Conservation (phyloP, 2,888 invertebrate species). For the Tetragnatha montana region DNA sequence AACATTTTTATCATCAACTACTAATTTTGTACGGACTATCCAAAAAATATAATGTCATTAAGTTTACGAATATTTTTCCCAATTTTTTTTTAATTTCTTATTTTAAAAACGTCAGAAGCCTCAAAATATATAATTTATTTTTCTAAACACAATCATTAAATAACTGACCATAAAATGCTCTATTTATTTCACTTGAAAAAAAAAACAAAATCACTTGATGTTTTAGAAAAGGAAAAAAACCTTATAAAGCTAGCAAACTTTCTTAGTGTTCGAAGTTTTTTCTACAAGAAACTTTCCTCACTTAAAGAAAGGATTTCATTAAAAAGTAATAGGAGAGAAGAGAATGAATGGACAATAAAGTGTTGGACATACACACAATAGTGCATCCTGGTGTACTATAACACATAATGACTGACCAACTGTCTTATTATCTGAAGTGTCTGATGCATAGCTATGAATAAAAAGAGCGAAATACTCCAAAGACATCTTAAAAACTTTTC, state of each 20-base stretch:
- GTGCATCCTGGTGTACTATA: not conserved
- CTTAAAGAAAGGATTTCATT: not conserved
- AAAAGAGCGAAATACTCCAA: not conserved
- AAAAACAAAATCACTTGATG: no score
- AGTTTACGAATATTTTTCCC: no score
- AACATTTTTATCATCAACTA: no score
- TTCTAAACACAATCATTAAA: no score
- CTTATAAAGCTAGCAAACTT: not conserved
- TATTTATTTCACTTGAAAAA: no score
- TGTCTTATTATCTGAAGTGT: not conserved
- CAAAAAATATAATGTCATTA: no score
- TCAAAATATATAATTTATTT: no score
- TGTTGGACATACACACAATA: not conserved
- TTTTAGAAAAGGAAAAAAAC: not conserved
- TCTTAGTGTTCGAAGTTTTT: not conserved
- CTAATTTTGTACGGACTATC: no score
- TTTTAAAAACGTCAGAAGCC: no score
- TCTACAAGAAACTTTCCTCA: not conserved
- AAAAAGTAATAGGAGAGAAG: constrained; percentile 23
- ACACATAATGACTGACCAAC: not conserved
- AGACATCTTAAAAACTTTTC: not conserved
- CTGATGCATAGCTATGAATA: not conserved
- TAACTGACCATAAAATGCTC: no score
- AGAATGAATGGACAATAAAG: not conserved
- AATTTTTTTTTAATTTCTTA: no score